Evolutionary conservation across 1,140 invertebrate genomes (phyloP).

Genomic region (Chionoecetes opilio): DNA sequence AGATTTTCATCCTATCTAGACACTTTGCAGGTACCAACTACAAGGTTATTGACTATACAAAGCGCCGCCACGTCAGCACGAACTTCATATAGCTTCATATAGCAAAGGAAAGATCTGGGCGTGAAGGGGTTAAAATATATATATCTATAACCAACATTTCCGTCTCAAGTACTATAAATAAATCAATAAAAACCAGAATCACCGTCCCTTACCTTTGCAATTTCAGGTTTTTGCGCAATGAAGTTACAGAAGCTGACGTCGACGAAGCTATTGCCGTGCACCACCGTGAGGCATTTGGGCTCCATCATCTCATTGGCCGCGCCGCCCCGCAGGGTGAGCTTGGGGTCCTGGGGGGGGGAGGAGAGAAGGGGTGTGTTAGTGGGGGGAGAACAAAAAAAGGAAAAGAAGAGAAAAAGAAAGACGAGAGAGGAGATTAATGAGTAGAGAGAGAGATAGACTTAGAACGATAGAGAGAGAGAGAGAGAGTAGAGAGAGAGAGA

Average conservation of each 20-base stretch:
- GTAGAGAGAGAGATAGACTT: neutral
- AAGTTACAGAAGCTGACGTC: conserved; percentile 68
- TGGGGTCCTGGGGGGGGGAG: conserved; percentile 63
- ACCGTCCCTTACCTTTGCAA: conserved; percentile 53
- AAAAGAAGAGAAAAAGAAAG: neutral
- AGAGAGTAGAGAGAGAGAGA: neutral
- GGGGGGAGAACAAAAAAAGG: neutral
- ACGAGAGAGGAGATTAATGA: neutral
- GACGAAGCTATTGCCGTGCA: conserved; percentile 61
- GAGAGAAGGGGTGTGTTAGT: neutral
- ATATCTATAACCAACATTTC: too few species aligned
- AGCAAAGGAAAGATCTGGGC: too few species aligned
- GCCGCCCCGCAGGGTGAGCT: conserved; percentile 12
- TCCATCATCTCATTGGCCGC: conserved; percentile 54
- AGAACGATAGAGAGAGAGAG: conserved; percentile 11
- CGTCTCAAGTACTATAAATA: too few species aligned
- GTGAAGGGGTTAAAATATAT: too few species aligned
- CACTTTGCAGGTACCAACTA: too few species aligned
- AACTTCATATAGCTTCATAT: too few species aligned
- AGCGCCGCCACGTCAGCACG: too few species aligned
- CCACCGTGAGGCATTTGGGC: conserved; percentile 61
- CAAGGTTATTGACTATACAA: too few species aligned
- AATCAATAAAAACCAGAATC: neutral
- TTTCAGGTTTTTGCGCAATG: conserved; percentile 65
- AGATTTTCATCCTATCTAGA: too few species aligned